phyloP scores from a whole-genome alignment of 2,888 invertebrate species.

The Clitarchus hookeri region DNA sequence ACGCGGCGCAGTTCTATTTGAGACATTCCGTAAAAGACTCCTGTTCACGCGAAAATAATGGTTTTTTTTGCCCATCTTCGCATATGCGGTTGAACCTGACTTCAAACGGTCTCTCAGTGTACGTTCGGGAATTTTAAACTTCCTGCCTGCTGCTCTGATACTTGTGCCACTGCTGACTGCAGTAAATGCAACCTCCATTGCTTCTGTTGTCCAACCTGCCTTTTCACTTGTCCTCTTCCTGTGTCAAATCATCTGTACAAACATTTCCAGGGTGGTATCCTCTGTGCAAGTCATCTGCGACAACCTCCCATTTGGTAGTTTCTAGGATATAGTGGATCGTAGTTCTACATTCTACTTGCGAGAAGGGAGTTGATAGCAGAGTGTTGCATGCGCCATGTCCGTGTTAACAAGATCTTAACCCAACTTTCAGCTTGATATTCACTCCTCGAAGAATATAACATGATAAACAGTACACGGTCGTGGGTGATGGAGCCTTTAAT shows the following conservation, averaged over 20 bases:
- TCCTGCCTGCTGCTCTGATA: background rate
- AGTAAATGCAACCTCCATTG: background rate
- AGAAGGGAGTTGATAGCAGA: no score
- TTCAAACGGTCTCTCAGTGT: no score
- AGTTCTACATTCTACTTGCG: no score
- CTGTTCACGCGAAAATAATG: slow-evolving; percentile 36
- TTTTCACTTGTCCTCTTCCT: background rate
- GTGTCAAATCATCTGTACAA: background rate
- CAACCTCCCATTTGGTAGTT: no score
- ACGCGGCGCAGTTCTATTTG: slow-evolving; percentile 43
- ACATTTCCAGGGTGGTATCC: background rate
- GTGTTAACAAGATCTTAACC: no score
- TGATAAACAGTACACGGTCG: no score
- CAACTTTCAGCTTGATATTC: no score
- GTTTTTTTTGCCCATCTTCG: slow-evolving; percentile 45
- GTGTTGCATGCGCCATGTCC: no score
- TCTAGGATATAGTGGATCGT: no score
- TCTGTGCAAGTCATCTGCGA: no score
- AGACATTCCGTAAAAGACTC: slow-evolving; percentile 47
- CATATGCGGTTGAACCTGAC: background rate
- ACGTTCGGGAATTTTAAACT: background rate
- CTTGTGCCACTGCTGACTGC: background rate
- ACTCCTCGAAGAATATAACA: no score
- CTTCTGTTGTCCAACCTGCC: slow-evolving; percentile 1
- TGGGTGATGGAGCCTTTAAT: no score